Evolutionary conservation across 2,797 vertebrate species (phyloP), one percentile per base, ranked within the genome.

Genomic region (Hippoglossus hippoglossus): DNA sequence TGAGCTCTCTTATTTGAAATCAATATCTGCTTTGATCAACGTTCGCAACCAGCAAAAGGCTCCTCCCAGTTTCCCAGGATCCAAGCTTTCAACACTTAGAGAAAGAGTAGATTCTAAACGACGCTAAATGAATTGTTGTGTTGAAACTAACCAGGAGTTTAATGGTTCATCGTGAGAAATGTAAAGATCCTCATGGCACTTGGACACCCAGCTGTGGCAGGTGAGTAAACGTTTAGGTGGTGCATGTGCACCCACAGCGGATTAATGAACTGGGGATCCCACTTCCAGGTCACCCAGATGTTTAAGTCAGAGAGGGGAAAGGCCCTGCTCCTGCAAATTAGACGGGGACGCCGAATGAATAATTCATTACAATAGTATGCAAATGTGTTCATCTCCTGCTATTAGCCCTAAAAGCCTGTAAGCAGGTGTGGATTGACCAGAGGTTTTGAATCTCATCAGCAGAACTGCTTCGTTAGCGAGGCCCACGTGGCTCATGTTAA

Each of bases 381-480:
- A 92, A 93, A 94, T 94, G 85, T 94, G 75, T 78, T 93, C 91
- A 94, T 94, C 91, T 89, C 75, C 88, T 90, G 88, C 88, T 76
- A 90, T 94, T 93, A 94, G 73, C 87, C 83, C 72, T 91, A 88
- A 92, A 92, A 89, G 87, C 87, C 82, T 81, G 78, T 85, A 87
- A 85, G 82, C 73, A 76, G 83, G 63, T 69, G 62, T 28, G 82
- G 88, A 87, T 89, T 90, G 89, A 88, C 85, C 82, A 80, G 57
- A 47, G 70, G 70, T 85, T 90, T 71, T 71, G 84, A 92, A 87
- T 90, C 75, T 67, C 64, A 73, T 63, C 64, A 50, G 81, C 73
- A 67, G 85, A 91, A 85, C 79, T 68, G 75, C 79, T 88, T 85
- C 71, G 64, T 81, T 80, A 74, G 76, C 3, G 52, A 61, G 36